phyloP scores from a whole-genome alignment of 2,888 invertebrate genomes.

The Apodemia zela region DNA sequence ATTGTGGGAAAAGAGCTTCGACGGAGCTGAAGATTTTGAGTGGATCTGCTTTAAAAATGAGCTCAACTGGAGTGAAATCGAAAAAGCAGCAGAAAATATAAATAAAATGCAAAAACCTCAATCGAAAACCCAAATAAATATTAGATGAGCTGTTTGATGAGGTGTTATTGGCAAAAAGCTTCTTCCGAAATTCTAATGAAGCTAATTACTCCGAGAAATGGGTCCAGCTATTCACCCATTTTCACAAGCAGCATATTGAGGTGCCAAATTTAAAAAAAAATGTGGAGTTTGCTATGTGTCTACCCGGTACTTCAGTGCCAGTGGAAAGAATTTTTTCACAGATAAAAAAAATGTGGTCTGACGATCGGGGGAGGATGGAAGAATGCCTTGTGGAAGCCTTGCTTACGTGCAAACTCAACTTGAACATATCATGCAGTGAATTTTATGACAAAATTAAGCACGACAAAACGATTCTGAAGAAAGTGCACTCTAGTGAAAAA shows the following conservation, averaged over 20 bases:
- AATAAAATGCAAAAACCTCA: constrained; percentile 25
- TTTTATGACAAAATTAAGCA: constrained; percentile 23
- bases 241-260: constrained; percentile 18
- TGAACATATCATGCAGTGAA: constrained; percentile 22
- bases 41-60: constrained; percentile 25
- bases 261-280: constrained; percentile 22
- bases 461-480: constrained; percentile 22
- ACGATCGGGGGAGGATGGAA: constrained; percentile 22
- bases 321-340: constrained; percentile 3
- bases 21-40: constrained; percentile 24
- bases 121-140: constrained; percentile 24
- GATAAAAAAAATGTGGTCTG: constrained; percentile 23
- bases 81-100: constrained; percentile 19
- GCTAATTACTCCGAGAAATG: constrained; percentile 22
- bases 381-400: constrained; percentile 23
- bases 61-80: constrained; percentile 25
- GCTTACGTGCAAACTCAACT: constrained; percentile 22
- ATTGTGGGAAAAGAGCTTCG: constrained; percentile 24
- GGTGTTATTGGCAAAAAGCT: constrained; percentile 23
- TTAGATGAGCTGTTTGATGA: constrained; percentile 24
- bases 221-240: constrained; percentile 20
- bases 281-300: constrained; percentile 23
- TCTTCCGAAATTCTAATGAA: constrained; percentile 23
- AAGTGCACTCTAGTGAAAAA: constrained; percentile 25
- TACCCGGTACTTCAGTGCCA: constrained; percentile 23